A percentile compares a stretch with the other conserved stretches of the same genome.
phyloP scores from a whole-genome alignment of 2,888 invertebrate species.

The Xestobium rufovillosum region DNA sequence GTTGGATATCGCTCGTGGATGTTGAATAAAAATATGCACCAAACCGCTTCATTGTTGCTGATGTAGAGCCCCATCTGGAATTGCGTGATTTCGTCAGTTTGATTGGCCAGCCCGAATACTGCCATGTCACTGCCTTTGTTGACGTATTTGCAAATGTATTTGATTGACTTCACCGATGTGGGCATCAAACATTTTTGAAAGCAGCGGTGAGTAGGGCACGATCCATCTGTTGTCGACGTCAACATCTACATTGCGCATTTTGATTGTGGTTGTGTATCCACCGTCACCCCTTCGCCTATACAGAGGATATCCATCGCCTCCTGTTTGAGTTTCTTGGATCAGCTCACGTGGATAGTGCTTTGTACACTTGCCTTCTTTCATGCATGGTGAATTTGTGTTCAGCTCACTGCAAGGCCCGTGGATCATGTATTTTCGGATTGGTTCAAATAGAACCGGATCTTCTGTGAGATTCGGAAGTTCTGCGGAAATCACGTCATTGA shows the following conservation, averaged over 20 bases:
- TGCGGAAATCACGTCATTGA: constrained; percentile 33
- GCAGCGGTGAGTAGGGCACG: constrained; percentile 28
- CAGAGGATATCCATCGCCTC: constrained; percentile 16
- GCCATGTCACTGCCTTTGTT: constrained; percentile 36
- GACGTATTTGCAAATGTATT: constrained; percentile 41
- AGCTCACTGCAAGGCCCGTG: constrained; percentile 40
- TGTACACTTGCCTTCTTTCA: constrained; percentile 35
- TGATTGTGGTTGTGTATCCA: constrained; percentile 24
- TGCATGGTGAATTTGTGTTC: constrained; percentile 36
- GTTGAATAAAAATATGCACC: constrained; percentile 21
- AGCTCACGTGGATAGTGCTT: constrained; percentile 25
- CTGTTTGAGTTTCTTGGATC: constrained; percentile 15
- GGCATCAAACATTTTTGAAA: constrained; percentile 30
- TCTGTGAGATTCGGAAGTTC: constrained; percentile 30
- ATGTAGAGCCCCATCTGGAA: constrained; percentile 29
- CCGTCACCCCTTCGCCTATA: constrained; percentile 23
- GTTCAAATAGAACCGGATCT: constrained; percentile 28
- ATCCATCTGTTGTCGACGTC: constrained; percentile 25
- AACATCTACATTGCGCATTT: constrained; percentile 21
- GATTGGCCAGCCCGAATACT: constrained; percentile 19
- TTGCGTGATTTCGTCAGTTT: constrained; percentile 24
- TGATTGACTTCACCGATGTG: constrained; percentile 40
- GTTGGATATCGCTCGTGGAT: constrained; percentile 30
- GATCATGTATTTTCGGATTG: constrained; percentile 37
- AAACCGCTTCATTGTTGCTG: constrained; percentile 30